A percentile compares a stretch with the other conserved stretches of the same genome.
These are phyloP conservation scores for Suricata suricatta DNA, from an alignment of 2,113 vertebrate species.

Conservation along the genomic window DNA sequence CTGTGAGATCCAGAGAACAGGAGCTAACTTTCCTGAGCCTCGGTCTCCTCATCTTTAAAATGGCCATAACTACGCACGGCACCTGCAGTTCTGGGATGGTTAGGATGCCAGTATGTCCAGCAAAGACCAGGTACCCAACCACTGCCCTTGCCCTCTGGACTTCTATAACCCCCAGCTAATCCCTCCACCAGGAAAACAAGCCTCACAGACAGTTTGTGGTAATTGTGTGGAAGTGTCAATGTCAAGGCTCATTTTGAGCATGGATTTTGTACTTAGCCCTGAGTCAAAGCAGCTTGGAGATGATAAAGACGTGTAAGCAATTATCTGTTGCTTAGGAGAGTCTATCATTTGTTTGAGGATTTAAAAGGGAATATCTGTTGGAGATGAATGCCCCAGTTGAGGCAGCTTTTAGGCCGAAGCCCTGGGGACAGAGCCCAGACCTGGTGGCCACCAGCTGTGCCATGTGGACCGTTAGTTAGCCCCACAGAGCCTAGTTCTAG, in stretches of 20 bases:
- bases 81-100: background rate
- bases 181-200: background rate
- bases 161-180: background rate
- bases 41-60: background rate
- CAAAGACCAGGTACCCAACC: background rate
- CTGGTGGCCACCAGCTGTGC: background rate
- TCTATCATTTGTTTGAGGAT: background rate
- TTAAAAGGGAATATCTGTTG: background rate
- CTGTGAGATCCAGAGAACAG: background rate
- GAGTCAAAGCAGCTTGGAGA: background rate
- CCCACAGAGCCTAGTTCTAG: accelerated
- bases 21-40: background rate
- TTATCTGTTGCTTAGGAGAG: background rate
- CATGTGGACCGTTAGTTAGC: accelerated
- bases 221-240: background rate
- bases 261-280: background rate
- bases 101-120: background rate
- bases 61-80: background rate
- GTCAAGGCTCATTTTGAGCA: background rate
- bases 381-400: accelerated
- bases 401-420: background rate
- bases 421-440: accelerated
- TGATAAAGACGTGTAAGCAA: background rate
- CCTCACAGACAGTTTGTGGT: background rate
- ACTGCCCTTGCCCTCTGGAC: background rate